Evolutionary conservation across 2,113 vertebrate genomes (phyloP).

Genomic region (Eulemur macaco): DNA sequence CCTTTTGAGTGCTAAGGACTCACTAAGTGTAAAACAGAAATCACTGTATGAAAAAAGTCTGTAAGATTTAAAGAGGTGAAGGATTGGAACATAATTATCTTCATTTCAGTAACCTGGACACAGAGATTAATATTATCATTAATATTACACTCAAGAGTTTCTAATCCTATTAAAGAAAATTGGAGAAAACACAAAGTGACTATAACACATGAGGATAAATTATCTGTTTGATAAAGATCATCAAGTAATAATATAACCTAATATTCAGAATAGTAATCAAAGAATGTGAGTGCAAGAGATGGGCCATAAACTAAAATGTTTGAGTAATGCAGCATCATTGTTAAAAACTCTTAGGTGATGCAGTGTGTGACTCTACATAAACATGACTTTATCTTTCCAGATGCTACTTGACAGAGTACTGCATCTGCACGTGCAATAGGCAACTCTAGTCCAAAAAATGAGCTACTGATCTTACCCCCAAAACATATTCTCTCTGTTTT

Average conservation of each 20-base stretch:
- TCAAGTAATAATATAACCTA: background rate
- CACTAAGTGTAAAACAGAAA: background rate
- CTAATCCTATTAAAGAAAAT: background rate
- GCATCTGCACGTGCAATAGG: background rate
- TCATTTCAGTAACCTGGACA: background rate
- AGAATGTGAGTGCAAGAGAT: background rate
- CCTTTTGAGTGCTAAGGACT: background rate
- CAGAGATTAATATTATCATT: background rate
- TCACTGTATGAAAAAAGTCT: background rate
- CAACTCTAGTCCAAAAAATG: background rate
- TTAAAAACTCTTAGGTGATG: background rate
- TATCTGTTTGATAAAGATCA: background rate
- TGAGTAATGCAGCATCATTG: background rate
- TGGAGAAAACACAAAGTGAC: background rate
- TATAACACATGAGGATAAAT: background rate
- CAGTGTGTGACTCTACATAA: background rate
- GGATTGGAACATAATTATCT: background rate
- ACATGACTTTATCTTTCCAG: too few relatives aligned
- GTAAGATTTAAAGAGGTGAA: background rate
- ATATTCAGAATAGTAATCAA: background rate
- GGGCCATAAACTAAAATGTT: background rate
- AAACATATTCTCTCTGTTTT: background rate
- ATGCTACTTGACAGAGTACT: background rate
- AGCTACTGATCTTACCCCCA: background rate
- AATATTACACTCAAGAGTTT: background rate